Base-by-base conservation (phyloP, 2,797 vertebrate genomes). In the Rhynchotus rufescens region DNA sequence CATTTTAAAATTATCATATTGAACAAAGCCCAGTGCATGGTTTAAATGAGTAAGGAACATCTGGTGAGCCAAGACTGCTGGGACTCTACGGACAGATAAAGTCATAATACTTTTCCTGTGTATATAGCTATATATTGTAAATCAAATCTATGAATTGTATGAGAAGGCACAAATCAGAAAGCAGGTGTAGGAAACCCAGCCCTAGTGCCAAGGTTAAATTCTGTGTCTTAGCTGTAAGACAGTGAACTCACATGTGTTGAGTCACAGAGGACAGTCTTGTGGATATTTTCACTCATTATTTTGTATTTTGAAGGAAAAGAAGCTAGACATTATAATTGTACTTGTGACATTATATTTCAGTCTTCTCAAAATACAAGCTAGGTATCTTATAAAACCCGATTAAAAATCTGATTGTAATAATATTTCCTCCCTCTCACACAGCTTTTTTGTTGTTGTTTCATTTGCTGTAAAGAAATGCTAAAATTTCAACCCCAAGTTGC, bases 1-100 rank as follows among this genome's bases (percentile, higher is more conserved):
- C 73, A 30, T 86, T 94, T 91, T 92, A 92, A 95, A 95, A 95
- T 82, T 67, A 89, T 84, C 93, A 73, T 61, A 74, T 80, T 64
- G 45, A 88, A 80, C 93, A 95, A 95, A 90, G 83, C 80, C 92
- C 88, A 92, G 11, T 56, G 65, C 93, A 68, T 93, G 69, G 64
- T 59, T 95, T 71, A 96, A 89, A 83, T 76, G 90, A 92, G 56
- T 20, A 51, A 80, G 96, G 90, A 96, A 94, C 91, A 94, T 92
- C 84, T 97, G 97, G 95, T 96, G 90, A 96, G 84, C 74, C 82
- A 91, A 94, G 90, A 87, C 95, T 76, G 65, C 92, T 90, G 90
- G 80, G 77, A 95, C 89, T 95, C 86, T 60, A 34, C 0, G 79
- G 89, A 88, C 90, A 80, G 84, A 96, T 94, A 89, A 95, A 93